Percentiles rank a stretch among this genome's conserved stretches.
phyloP scores from a whole-genome alignment of 1,140 invertebrate genomes.

The Kradibia gibbosae region DNA sequence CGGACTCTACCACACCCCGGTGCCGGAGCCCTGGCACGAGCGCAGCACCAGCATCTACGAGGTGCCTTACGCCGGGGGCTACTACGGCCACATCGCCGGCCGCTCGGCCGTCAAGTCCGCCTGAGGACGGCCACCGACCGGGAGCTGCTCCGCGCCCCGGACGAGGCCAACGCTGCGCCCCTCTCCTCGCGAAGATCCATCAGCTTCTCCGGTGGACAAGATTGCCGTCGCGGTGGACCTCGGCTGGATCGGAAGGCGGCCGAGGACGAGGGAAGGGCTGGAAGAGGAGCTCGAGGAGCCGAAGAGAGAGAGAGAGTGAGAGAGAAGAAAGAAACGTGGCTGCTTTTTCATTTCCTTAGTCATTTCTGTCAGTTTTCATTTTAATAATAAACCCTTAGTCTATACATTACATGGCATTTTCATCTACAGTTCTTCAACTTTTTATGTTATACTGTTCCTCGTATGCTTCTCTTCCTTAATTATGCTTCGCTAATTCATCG shows the following conservation, averaged over 20 bases:
- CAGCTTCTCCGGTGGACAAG: no score
- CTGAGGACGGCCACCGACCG: background rate
- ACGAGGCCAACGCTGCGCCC: background rate
- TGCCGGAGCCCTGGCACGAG: constrained; percentile 65
- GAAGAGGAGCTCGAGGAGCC: no score
- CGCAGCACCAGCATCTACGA: constrained; percentile 48
- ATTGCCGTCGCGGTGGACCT: no score
- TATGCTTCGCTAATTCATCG: constrained; percentile 26
- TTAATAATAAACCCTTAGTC: constrained; percentile 52
- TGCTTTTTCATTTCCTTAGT: background rate
- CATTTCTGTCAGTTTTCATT: constrained; percentile 21
- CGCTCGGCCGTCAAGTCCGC: constrained; percentile 34
- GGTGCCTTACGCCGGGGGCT: background rate
- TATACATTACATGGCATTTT: constrained; percentile 53
- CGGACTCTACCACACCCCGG: constrained; percentile 66
- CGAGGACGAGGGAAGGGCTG: no score
- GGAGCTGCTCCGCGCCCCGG: background rate
- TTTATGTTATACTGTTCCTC: constrained; percentile 48
- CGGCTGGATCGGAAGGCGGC: background rate
- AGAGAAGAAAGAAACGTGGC: no score
- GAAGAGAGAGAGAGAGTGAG: no score
- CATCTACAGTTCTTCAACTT: constrained; percentile 51
- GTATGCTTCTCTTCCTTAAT: constrained; percentile 14
- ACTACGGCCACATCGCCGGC: background rate
- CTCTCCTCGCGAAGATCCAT: no score